Conservation (phyloP, 2,113 vertebrate species). For the Seriola dumerili region DNA sequence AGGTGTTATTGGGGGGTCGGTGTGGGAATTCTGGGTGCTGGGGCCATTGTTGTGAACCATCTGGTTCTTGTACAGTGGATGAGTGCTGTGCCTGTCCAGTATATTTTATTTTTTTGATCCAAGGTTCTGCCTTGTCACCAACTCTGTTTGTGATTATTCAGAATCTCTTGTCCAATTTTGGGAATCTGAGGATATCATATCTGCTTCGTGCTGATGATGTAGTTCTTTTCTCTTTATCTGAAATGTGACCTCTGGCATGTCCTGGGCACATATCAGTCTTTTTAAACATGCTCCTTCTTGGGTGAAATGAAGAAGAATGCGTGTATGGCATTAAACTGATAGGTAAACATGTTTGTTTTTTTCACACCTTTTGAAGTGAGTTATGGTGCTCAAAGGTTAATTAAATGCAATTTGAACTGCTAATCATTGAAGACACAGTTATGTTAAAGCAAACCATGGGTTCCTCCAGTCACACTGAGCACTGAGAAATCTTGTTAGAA, state of each 20-base stretch:
- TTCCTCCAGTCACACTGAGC: neutral
- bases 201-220: neutral
- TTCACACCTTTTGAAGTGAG: neutral
- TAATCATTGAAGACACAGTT: conserved; percentile 7
- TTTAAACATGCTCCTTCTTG: neutral
- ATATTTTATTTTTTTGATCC: neutral
- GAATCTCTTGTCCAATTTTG: neutral
- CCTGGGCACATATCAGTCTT: neutral
- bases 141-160: no score
- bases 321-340: neutral
- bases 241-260: neutral
- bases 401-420: neutral
- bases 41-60: no score
- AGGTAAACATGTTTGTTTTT: neutral
- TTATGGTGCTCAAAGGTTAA: neutral
- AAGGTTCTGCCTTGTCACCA: neutral
- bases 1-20: no score
- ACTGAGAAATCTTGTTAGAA: neutral
- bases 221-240: neutral
- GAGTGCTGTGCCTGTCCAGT: no score
- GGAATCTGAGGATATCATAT: neutral
- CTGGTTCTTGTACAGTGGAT: no score
- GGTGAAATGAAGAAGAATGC: neutral
- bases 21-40: no score
- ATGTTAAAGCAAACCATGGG: neutral